Percentiles rank a stretch among this genome's conserved stretches.
phyloP scores from a whole-genome alignment of 2,888 invertebrate species.

The Lasius fuliginosus region DNA sequence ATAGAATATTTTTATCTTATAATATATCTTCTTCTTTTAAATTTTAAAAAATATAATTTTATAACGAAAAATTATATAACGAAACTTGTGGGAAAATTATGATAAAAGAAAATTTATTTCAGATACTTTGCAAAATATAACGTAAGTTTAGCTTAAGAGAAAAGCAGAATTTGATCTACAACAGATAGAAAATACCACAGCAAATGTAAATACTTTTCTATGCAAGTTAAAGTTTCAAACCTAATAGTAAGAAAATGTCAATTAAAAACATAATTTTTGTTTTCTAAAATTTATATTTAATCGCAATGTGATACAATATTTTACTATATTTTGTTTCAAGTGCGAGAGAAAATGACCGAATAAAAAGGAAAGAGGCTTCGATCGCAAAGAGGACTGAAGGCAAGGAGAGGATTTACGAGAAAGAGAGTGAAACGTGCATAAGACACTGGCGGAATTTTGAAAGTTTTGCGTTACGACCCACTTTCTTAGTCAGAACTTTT shows the following conservation, averaged over 20 bases:
- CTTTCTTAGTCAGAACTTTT: conserved; percentile 62
- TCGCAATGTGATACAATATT: neutral
- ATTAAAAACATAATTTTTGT: neutral
- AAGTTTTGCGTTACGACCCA: conserved; percentile 69
- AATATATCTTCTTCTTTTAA: neutral
- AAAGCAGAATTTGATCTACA: neutral
- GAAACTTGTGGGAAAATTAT: neutral
- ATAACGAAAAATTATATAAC: neutral
- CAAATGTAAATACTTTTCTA: neutral
- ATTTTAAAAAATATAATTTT: neutral
- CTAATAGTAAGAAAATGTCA: neutral
- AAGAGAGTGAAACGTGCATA: conserved; percentile 33
- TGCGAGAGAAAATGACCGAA: conserved; percentile 39
- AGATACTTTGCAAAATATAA: neutral
- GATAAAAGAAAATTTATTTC: neutral
- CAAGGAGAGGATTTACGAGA: conserved; percentile 8
- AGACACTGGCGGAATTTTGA: conserved; percentile 66
- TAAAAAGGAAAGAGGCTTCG: conserved; percentile 23
- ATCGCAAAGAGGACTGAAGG: conserved; percentile 27
- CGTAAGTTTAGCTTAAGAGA: conserved; percentile 1
- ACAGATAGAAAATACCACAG: neutral
- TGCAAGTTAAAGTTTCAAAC: neutral
- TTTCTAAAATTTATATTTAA: conserved; percentile 2
- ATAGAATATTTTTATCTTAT: neutral
- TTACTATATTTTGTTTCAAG: neutral